A percentile compares a stretch with the other conserved stretches of the same genome.
Conservation (phyloP, 53 echinoderm and acorn worm species). For the Stichopus horrens region DNA sequence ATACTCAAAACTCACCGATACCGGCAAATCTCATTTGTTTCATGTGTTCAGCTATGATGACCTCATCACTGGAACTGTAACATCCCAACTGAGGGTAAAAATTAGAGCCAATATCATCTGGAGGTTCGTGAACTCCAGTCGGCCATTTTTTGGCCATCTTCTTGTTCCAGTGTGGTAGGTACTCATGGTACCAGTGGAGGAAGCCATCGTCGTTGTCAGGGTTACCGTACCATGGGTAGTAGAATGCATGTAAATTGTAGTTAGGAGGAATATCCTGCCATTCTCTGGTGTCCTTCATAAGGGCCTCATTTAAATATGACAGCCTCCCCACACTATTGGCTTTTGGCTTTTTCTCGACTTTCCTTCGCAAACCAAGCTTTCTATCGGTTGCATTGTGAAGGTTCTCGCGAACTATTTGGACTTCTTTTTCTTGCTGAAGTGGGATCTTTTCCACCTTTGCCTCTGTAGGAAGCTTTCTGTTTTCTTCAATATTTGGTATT, state of each 20-base stretch:
- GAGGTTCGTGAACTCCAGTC: constrained; percentile 63
- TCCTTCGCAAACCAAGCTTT: neutral
- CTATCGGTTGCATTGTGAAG: constrained; percentile 9
- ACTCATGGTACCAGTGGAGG: constrained; percentile 87
- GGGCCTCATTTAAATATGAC: constrained; percentile 28
- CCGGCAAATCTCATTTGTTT: constrained; percentile 78
- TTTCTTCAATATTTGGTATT: neutral
- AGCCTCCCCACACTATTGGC: neutral
- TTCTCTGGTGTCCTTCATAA: constrained; percentile 14
- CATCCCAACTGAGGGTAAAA: constrained; percentile 91
- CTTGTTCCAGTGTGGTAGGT: constrained; percentile 83
- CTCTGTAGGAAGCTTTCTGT: neutral
- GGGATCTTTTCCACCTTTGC: neutral
- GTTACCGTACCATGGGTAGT: constrained; percentile 97
- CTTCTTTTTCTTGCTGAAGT: neutral
- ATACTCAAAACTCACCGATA: constrained; percentile 63
- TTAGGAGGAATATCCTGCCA: constrained; percentile 56
- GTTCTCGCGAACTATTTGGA: neutral
- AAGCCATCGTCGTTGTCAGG: constrained; percentile 68
- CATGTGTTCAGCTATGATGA: constrained; percentile 84
- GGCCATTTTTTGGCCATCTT: constrained; percentile 74
- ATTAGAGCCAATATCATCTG: constrained; percentile 86
- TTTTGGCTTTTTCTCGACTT: neutral
- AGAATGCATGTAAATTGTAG: constrained; percentile 83
- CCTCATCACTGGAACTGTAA: constrained; percentile 85